Evolutionary conservation across 2,888 invertebrate species (phyloP).

Genomic region (Cantharis rustica): DNA sequence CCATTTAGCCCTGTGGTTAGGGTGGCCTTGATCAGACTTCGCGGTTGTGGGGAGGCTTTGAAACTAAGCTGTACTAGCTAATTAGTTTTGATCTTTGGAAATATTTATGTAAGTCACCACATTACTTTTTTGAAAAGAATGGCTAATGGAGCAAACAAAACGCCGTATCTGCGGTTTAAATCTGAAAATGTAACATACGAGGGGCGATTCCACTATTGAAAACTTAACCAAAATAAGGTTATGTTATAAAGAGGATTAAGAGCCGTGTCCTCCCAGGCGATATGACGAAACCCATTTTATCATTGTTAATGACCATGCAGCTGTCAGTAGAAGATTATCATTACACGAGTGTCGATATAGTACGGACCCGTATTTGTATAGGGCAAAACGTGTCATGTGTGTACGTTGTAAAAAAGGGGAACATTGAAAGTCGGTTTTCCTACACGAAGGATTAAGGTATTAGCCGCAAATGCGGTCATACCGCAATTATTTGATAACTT

Average conservation of each 20-base stretch:
- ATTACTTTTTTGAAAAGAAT: not conserved
- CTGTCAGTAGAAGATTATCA: constrained; percentile 15
- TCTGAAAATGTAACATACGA: constrained; percentile 9
- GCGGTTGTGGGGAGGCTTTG: too few relatives aligned
- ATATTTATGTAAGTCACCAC: not conserved
- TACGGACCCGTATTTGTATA: not conserved
- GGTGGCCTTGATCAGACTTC: too few relatives aligned
- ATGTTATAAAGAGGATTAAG: constrained; percentile 17
- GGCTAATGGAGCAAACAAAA: not conserved
- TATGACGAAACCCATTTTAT: constrained; percentile 11
- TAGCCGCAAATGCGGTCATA: constrained; percentile 16
- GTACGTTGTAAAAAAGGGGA: not conserved
- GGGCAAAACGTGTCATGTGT: not conserved
- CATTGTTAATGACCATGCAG: constrained; percentile 12
- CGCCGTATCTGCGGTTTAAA: not conserved
- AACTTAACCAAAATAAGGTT: constrained; percentile 10
- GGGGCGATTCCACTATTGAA: not conserved
- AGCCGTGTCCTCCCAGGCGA: constrained; percentile 17
- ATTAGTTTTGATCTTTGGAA: too few relatives aligned
- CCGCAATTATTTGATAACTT: constrained; percentile 4
- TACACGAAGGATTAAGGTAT: constrained; percentile 17
- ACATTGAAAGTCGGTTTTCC: constrained; percentile 13
- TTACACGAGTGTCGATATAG: constrained; percentile 18
- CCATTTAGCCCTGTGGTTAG: too few relatives aligned
- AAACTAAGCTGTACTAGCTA: too few relatives aligned